A percentile compares a stretch with the other conserved stretches of the same genome.
Conservation (phyloP, 2,888 invertebrate species). For the Margaritifera margaritifera region DNA sequence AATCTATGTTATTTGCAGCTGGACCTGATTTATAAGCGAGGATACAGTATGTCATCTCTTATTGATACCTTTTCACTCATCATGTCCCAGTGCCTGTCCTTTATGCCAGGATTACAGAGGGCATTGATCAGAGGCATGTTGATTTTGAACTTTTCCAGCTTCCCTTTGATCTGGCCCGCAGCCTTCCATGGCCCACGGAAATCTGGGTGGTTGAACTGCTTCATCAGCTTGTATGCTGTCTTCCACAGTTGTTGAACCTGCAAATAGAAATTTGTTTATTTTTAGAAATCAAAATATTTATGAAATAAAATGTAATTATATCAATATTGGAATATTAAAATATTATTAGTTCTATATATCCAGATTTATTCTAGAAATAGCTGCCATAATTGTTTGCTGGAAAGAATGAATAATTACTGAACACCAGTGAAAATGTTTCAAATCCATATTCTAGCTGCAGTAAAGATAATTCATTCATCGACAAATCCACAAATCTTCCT, state of each 20-base stretch:
- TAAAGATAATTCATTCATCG: too few relatives aligned
- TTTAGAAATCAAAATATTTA: not conserved
- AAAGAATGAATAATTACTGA: too few relatives aligned
- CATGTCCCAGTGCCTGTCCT: constrained; percentile 70
- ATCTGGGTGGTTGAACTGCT: constrained; percentile 69
- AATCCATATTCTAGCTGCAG: too few relatives aligned
- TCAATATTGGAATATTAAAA: not conserved
- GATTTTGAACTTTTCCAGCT: constrained; percentile 71
- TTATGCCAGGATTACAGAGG: constrained; percentile 71
- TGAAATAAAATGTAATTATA: not conserved
- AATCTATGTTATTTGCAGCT: too few relatives aligned
- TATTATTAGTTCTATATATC: too few relatives aligned
- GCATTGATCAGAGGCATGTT: constrained; percentile 71
- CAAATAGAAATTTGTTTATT: constrained; percentile 1
- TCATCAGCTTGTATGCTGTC: constrained; percentile 72
- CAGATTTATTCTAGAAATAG: too few relatives aligned
- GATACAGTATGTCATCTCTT: constrained; percentile 3
- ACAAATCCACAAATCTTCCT: too few relatives aligned
- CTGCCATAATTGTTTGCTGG: too few relatives aligned
- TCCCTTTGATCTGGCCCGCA: constrained; percentile 68
- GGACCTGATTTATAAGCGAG: too few relatives aligned
- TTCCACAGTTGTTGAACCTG: constrained; percentile 71
- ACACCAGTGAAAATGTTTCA: too few relatives aligned
- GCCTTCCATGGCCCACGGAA: constrained; percentile 68
- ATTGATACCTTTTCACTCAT: constrained; percentile 69